Evolutionary conservation across 2,797 vertebrate genomes (phyloP), one percentile per base, ranked within the genome.

Genomic region (Brotula barbata): DNA sequence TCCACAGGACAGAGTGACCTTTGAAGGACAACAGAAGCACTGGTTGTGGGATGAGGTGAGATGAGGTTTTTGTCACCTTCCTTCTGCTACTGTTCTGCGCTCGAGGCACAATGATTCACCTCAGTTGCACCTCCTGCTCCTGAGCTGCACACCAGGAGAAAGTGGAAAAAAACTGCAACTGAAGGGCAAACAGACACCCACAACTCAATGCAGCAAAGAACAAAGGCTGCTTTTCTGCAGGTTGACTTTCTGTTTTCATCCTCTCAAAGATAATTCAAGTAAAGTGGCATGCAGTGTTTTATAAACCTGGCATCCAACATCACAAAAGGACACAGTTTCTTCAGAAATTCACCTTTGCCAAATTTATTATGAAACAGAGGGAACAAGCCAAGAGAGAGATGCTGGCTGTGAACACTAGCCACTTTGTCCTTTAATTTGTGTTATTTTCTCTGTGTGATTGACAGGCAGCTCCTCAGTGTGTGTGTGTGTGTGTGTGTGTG

Each of bases 81-180:
- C 64, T 63, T 41, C 62, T 83, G 64, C 54, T 14, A 9, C 21
- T 36, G 58, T 44, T 45, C 51, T 55, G 57, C 20, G 34, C 64
- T 73, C 64, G 42, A 60, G 39, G 62, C 63, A 41, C 51, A 15
- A 57, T 84, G 80, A 82, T 59, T 88, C 80, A 85, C 68, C 72
- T 70, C 36, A 43, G 40, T 58, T 45, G 39, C 60, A 64, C 62
- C 64, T 15, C 23, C 66, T 53, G 63, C 61, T 64, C 60, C 63
- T 43, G 53, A 55, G 56, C 51, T 63, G 49, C 53, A 46, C 1
- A 19, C 20, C 28, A 31, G 22, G 22, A 41, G 3, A 28, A 14
- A 39, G 44, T 31, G 41, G 68, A 40, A 47, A n/a, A n/a, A 41
- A 42, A 41, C 25, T 51, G 47, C 50, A 58, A n/a, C 17, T 71